Evolutionary conservation across 2,797 vertebrate genomes (phyloP).

Genomic region (Cyprinella venusta): DNA sequence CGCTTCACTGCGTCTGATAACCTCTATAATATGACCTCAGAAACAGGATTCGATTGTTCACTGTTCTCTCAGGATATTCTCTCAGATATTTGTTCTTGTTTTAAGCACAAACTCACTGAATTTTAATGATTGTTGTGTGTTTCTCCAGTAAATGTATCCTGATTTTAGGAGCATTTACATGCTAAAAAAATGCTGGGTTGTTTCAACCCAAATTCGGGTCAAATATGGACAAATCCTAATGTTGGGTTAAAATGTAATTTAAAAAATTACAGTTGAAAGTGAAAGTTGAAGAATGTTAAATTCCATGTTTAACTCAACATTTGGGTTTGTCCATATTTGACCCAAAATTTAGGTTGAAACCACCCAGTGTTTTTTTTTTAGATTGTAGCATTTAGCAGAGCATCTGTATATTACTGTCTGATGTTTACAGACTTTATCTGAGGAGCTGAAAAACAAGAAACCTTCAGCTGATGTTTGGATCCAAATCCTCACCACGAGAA

Average conservation of each 20-base stretch:
- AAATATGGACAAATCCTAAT: too few relatives aligned
- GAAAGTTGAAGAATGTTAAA: too few relatives aligned
- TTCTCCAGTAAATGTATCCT: background rate
- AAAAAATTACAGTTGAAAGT: too few relatives aligned
- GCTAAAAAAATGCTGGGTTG: too few relatives aligned
- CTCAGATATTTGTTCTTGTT: background rate
- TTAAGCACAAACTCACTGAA: background rate
- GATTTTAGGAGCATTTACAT: background rate
- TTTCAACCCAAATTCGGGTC: too few relatives aligned
- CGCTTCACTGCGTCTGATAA: background rate
- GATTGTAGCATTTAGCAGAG: background rate
- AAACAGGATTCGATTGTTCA: background rate
- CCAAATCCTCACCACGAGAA: slow-evolving; percentile 71
- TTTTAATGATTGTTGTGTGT: background rate
- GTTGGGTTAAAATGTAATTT: too few relatives aligned
- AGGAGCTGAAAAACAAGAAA: slow-evolving; percentile 70
- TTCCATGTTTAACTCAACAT: too few relatives aligned
- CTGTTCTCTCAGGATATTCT: too few relatives aligned
- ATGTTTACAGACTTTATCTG: slow-evolving; percentile 64
- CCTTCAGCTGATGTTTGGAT: slow-evolving; percentile 68
- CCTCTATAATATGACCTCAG: background rate
- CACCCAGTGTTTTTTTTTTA: too few relatives aligned
- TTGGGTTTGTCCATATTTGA: too few relatives aligned
- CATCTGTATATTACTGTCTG: background rate
- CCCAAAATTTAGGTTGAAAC: too few relatives aligned